Percentiles rank a stretch among this genome's conserved stretches.
phyloP scores from a whole-genome alignment of 2,888 invertebrate genomes.

The Saturnia pavonia region DNA sequence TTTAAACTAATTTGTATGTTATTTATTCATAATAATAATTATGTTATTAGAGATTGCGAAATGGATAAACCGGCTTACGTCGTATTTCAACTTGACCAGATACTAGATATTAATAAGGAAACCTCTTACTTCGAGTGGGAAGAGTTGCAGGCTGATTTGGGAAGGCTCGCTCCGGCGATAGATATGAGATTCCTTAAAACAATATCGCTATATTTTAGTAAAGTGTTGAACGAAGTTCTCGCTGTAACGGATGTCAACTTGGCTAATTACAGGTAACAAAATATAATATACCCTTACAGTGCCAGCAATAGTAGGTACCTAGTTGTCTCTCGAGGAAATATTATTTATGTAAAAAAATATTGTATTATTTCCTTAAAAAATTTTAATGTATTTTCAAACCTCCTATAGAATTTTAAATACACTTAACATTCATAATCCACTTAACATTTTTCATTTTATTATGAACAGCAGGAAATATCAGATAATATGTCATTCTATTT shows the following conservation, averaged over 20 bases:
- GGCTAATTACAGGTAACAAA: slow-evolving; percentile 78
- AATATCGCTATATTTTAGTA: slow-evolving; percentile 81
- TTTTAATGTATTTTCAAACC: too few species aligned
- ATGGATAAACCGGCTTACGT: slow-evolving; percentile 87
- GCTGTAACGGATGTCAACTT: slow-evolving; percentile 83
- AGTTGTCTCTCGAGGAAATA: too few species aligned
- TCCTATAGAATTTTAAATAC: too few species aligned
- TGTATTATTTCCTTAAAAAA: too few species aligned
- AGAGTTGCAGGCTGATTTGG: slow-evolving; percentile 79
- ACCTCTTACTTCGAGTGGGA: slow-evolving; percentile 85
- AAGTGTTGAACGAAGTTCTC: slow-evolving; percentile 81
- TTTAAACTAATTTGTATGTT: not conserved
- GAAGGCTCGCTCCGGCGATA: slow-evolving; percentile 77
- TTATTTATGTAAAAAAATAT: too few species aligned
- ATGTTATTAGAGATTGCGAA: slow-evolving; percentile 84
- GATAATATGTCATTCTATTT: too few species aligned
- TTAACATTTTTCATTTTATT: too few species aligned
- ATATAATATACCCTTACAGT: not conserved
- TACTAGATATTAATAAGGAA: slow-evolving; percentile 86
- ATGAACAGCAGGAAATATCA: too few species aligned
- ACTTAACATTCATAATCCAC: too few species aligned
- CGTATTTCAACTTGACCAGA: slow-evolving; percentile 86
- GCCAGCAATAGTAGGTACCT: not conserved
- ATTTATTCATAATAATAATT: not conserved
- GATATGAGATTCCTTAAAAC: slow-evolving; percentile 79